Conservation (phyloP, 2,888 invertebrate species). For the Chaetogeoica ovagalla region DNA sequence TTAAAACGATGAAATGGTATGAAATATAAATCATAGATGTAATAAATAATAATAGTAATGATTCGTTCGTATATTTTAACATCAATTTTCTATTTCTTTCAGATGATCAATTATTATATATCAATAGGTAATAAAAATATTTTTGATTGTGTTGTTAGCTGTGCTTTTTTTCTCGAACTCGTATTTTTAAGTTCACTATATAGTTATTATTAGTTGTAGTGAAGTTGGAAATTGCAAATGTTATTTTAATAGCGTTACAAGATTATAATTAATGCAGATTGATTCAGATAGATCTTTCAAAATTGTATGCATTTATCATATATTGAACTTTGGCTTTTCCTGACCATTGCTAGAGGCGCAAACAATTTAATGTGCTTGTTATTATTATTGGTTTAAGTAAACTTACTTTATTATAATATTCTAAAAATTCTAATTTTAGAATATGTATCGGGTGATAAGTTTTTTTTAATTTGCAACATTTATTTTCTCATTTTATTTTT, state of each 20-base stretch:
- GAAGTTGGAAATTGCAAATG: not conserved
- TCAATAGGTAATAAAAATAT: not conserved
- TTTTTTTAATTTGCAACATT: not conserved
- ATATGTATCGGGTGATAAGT: not conserved
- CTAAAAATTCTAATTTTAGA: not conserved
- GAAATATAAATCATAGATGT: not conserved
- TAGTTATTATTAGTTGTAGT: not conserved
- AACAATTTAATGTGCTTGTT: slow-evolving; percentile 10
- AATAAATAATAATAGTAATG: not conserved
- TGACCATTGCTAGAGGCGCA: not conserved
- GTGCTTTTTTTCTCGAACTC: not conserved
- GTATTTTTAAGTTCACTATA: not conserved
- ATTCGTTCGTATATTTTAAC: not conserved
- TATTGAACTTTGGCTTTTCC: slow-evolving; percentile 2
- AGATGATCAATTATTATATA: not conserved
- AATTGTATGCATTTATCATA: slow-evolving; percentile 8
- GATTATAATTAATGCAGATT: not conserved
- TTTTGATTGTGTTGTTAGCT: not conserved
- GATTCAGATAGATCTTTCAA: slow-evolving; percentile 1
- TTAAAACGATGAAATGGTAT: not conserved
- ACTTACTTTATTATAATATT: not conserved
- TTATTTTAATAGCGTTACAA: slow-evolving; percentile 7
- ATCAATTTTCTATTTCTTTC: not conserved
- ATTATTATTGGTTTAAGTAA: slow-evolving; percentile 17
- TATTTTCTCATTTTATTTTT: not conserved